Evolutionary conservation across 2,113 vertebrate genomes (phyloP).

Genomic region (Notechis scutatus): DNA sequence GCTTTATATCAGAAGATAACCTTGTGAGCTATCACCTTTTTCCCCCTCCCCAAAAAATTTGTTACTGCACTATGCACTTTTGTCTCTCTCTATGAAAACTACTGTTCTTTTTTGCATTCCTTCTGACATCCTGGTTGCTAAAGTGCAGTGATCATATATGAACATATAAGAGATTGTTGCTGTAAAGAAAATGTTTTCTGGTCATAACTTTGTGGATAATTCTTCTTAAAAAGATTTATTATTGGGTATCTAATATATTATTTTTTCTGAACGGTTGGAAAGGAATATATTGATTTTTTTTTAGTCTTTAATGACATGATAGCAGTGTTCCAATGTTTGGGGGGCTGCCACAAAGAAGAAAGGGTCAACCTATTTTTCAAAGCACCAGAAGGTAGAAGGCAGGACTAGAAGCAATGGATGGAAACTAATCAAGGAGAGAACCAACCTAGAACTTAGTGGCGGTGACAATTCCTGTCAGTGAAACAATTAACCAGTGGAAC

Average conservation of each 20-base stretch:
- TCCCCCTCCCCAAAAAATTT: background rate
- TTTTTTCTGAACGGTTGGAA: conserved; percentile 21
- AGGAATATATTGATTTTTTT: conserved; percentile 25
- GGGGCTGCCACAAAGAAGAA: too few species aligned
- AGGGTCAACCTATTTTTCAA: too few species aligned
- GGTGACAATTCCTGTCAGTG: too few species aligned
- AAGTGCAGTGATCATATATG: conserved; percentile 71
- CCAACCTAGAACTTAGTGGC: too few species aligned
- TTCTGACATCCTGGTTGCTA: conserved; percentile 71
- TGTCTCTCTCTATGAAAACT: conserved; percentile 34
- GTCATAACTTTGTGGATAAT: conserved; percentile 68
- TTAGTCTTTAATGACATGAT: background rate
- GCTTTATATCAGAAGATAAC: background rate
- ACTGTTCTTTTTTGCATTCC: conserved; percentile 58
- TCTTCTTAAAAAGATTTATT: conserved; percentile 46
- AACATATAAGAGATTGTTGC: conserved; percentile 68
- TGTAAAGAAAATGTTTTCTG: conserved; percentile 71
- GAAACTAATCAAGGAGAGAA: too few species aligned
- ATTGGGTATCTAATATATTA: conserved; percentile 4
- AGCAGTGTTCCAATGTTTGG: too few species aligned
- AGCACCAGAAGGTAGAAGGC: too few species aligned
- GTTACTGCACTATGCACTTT: conserved; percentile 19
- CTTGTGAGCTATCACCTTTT: conserved; percentile 25
- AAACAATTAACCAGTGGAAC: too few species aligned
- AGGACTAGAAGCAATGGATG: too few species aligned